Evolutionary conservation across 1,140 invertebrate species (phyloP), one percentile per base, ranked within the genome.

Genomic region (Drosophila lacertosa): DNA sequence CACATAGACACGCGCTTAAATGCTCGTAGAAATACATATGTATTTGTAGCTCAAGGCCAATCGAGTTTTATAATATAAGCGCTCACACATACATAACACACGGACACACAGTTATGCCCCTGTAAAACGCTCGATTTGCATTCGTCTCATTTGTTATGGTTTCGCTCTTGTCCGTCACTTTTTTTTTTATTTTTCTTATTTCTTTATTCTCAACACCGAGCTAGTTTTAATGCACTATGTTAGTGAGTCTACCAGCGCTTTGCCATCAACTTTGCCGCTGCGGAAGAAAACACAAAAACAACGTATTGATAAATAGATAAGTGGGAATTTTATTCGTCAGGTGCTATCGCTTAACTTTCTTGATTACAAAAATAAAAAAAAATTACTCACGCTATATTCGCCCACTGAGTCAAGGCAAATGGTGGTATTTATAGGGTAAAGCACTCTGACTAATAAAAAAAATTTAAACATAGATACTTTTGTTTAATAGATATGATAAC

Each of bases 31-130:
- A n/a, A 13, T 15, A 26, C 4, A 7, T 16, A 3, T 29, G 1
- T 9, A 62, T 64, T 65, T 65, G 42, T 47, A 29, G 42, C 62
- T 57, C 51, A 57, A 57, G 62, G 62, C 50, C 50, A 45, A 22
- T 37, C 35, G 35, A 11, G 15, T 20, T 35, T 54, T 13, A 35
- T 29, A n/a, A n/a, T n/a, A n/a, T n/a, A n/a, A n/a, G n/a, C n/a
- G n/a, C 26, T 1, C 15, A 45, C 20, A 22, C 9, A 29, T 10
- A 15, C 18, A 15, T n/a, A 39, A 54, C n/a, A 16, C 32, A 37
- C 11, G 20, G 13, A 24, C 18, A 37, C 11, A 48, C 32, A 16
- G 11, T 37, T 13, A 47, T 37, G 11, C 26, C 20, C 37, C 32
- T 20, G 11, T 60, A 13, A 20, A 40, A 18, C 7, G 9, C 18